Percentiles rank a stretch among this genome's conserved stretches.
phyloP scores from a whole-genome alignment of 1,140 invertebrate genomes.

The Diorhabda sublineata region DNA sequence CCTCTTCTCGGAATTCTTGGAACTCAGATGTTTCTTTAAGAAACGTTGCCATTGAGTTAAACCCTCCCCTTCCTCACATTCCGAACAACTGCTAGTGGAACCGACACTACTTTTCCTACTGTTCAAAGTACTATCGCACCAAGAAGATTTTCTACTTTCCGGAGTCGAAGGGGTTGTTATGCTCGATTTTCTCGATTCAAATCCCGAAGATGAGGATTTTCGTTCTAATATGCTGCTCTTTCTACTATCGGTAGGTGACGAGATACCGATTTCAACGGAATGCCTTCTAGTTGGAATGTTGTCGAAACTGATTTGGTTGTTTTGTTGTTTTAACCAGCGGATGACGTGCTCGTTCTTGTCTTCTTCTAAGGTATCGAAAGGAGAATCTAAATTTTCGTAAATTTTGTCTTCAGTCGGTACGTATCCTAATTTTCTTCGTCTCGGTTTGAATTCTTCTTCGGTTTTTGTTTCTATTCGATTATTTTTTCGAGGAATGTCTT shows the following conservation, averaged over 20 bases:
- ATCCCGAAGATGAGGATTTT: slow-evolving; percentile 37
- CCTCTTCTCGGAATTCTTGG: slow-evolving; percentile 52
- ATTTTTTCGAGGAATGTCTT: slow-evolving; percentile 15
- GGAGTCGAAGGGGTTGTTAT: slow-evolving; percentile 37
- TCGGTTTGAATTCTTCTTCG: slow-evolving; percentile 20
- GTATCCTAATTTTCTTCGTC: slow-evolving; percentile 42
- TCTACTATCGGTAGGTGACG: slow-evolving; percentile 39
- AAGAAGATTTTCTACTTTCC: slow-evolving; percentile 36
- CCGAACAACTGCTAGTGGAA: slow-evolving; percentile 55
- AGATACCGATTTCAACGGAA: slow-evolving; percentile 28
- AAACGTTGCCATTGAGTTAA: slow-evolving; percentile 55
- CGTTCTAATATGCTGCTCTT: slow-evolving; percentile 36
- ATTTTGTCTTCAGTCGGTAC: slow-evolving; percentile 41
- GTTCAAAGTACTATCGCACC: slow-evolving; percentile 33
- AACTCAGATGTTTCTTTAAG: slow-evolving; percentile 53
- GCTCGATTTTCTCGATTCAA: slow-evolving; percentile 41
- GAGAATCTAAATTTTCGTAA: slow-evolving; percentile 40
- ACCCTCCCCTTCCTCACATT: slow-evolving; percentile 50
- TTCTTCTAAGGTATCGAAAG: slow-evolving; percentile 34
- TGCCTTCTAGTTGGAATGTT: slow-evolving; percentile 29
- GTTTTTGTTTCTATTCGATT: slow-evolving; percentile 12
- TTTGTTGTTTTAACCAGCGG: slow-evolving; percentile 45
- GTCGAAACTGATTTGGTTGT: slow-evolving; percentile 29
- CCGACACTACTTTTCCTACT: slow-evolving; percentile 53
- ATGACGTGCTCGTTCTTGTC: slow-evolving; percentile 45